phyloP scores from a whole-genome alignment of 2,113 vertebrate species.

The Toxotes chatareus region DNA sequence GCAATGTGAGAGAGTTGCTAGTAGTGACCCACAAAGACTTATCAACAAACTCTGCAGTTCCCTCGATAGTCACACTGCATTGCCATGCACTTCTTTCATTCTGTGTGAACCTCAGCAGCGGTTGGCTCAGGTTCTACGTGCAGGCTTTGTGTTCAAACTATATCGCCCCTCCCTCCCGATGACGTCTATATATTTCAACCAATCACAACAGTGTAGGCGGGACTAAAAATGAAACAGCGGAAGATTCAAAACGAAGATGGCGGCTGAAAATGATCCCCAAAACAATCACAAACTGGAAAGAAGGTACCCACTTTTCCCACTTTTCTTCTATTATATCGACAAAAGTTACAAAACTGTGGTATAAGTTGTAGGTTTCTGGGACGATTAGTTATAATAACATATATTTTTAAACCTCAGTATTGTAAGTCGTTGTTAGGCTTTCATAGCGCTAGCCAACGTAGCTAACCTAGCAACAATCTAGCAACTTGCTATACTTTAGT shows the following conservation, averaged over 20 bases:
- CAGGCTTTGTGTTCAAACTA: not conserved
- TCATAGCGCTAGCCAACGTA: constrained; percentile 9
- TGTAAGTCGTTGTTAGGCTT: not conserved
- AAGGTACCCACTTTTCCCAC: constrained; percentile 65
- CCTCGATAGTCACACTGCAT: too few species aligned
- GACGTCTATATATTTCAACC: constrained; percentile 32
- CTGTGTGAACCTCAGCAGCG: too few species aligned
- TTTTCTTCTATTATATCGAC: not conserved
- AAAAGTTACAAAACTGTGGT: accelerated
- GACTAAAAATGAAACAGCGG: constrained; percentile 66
- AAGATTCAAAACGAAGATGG: constrained; percentile 86
- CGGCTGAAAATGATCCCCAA: constrained; percentile 62
- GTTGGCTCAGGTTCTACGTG: too few species aligned
- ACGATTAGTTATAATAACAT: not conserved
- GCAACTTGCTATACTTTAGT: not conserved
- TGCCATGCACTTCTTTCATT: too few species aligned
- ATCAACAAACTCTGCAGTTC: too few species aligned
- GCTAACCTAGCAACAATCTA: not conserved
- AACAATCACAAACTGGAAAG: constrained; percentile 71
- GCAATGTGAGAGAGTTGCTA: too few species aligned
- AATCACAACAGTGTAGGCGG: constrained; percentile 50
- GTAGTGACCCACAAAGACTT: too few species aligned
- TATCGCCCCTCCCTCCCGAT: accelerated
- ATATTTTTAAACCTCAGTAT: not conserved
- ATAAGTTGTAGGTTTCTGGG: not conserved